Base-by-base conservation (phyloP, 2,797 vertebrate genomes). In the Falco cherrug region DNA sequence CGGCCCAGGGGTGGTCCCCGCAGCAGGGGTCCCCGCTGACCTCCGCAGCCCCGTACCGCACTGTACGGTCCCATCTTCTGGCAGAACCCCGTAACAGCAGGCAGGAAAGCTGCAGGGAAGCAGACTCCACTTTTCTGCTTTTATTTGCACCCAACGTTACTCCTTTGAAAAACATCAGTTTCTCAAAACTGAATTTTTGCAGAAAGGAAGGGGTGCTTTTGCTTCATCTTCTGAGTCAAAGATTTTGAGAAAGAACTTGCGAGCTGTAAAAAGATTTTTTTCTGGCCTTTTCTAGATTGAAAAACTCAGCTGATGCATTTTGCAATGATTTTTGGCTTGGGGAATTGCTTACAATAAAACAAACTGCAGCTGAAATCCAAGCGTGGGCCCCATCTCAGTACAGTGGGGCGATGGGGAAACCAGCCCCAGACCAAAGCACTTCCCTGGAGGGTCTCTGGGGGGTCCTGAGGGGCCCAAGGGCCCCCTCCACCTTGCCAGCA, bases 341-440 rank as follows among this genome's bases (percentile, higher is more conserved):
- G 45, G 35, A 16, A 15, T 24, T 28, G 3, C 47, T 28, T 5
- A 2, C 35, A 11, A 10, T 2, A 20, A 39, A 18, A 65, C 29
- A 14, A 19, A 3, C 19, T 21, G 78, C 60, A 9, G 60, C 75
- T 18, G 48, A 6, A 71, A 25, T 28, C 20, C 37, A 3, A 14
- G 37, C 0, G 0, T 4, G 8, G 29, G 65, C 35, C 35, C 11
- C 6, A 0, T 31, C 35, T 59, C 48, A 7, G 54, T 53, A 3
- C 1, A 0, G 48, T 0, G 3, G 1, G 15, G 26, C 1, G 3
- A 2, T 11, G 47, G 47, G 54, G 26, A 63, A 3, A 26, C 28
- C 78, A 13, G 43, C 16, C 4, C 35, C 82, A 20, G 45, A 6
- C 2, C 0, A 2, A 5, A 11, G 3, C 1, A 0, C 6, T 41